Conservation (phyloP, 2,797 vertebrate species). For the Microtus obscurus region DNA sequence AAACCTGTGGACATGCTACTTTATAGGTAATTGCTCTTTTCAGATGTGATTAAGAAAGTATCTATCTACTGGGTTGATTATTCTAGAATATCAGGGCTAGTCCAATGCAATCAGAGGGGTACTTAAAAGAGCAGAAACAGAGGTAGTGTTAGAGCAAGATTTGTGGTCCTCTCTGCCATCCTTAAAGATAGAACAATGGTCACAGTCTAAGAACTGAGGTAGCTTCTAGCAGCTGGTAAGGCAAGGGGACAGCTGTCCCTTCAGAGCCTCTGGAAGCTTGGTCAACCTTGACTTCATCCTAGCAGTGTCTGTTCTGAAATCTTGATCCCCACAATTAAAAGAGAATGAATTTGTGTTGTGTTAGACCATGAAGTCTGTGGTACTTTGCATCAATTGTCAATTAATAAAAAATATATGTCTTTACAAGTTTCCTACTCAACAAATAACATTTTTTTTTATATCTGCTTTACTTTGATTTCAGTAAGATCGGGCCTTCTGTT, state of each 20-base stretch:
- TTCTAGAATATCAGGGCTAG: not conserved
- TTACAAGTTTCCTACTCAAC: not conserved
- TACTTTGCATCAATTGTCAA: not conserved
- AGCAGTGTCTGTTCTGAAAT: not conserved
- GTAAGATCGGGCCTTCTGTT: constrained; percentile 35
- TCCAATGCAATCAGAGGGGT: not conserved
- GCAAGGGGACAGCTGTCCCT: not conserved
- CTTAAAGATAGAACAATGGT: not conserved
- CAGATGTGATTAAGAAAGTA: constrained; percentile 1
- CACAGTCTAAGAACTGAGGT: not conserved
- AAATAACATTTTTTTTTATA: constrained; percentile 6
- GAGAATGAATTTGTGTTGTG: constrained; percentile 13
- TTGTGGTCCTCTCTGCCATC: not conserved
- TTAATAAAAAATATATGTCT: not conserved
- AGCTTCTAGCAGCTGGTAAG: not conserved
- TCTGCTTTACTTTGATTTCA: constrained; percentile 32
- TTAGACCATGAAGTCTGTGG: not conserved
- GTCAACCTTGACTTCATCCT: not conserved
- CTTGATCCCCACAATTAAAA: not conserved
- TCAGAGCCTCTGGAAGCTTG: not conserved
- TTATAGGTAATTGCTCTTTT: not conserved
- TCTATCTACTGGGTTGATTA: not conserved
- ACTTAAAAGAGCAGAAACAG: not conserved
- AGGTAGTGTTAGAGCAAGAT: not conserved
- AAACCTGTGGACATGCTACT: not conserved